Evolutionary conservation across 2,888 invertebrate species (phyloP), one percentile per base, ranked within the genome.

Genomic region (Andrena dorsata): DNA sequence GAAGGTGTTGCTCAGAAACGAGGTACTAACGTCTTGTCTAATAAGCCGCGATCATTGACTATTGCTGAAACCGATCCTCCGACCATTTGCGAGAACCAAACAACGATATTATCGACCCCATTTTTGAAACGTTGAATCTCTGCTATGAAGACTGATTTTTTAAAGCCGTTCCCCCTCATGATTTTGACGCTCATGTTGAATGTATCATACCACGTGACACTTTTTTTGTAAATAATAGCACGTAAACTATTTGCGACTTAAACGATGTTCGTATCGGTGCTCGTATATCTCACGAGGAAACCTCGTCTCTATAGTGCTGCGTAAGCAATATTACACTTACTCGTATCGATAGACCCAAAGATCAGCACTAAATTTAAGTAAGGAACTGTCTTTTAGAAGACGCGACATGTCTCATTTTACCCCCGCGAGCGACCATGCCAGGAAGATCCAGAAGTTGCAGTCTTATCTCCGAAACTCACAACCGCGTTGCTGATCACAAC

Each of bases 111-210:
- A 85, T 79, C 76, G 88, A 84, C 74, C 82, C 72, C 72, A 32
- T 85, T 83, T 80, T 83, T 78, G 71, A 74, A 82, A 86, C 83
- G 72, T 84, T 86, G 82, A 85, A 87, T 90, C 87, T 89, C 89
- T 90, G 88, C 83, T 86, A 86, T 85, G 76, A 92, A 92, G 92
- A 92, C 92, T 92, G 92, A 92, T 92, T 92, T 92, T 92, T 91
- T 90, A 92, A 76, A 41, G 64, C 63, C 61, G 47, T 80, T 78
- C 82, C 74, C 35, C 76, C 64, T 79, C 82, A 72, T 77, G 64
- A 73, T 83, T 86, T 82, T 76, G 75, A 83, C 66, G 80, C 73
- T 83, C 79, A 76, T 77, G 56, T 68, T 68, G 74, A 70, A 80
- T 70, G 78, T 78, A 86, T 63, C 60, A 83, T 83, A 80, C 76